Conservation (phyloP, 2,113 vertebrate species). For the Ondatra zibethicus region DNA sequence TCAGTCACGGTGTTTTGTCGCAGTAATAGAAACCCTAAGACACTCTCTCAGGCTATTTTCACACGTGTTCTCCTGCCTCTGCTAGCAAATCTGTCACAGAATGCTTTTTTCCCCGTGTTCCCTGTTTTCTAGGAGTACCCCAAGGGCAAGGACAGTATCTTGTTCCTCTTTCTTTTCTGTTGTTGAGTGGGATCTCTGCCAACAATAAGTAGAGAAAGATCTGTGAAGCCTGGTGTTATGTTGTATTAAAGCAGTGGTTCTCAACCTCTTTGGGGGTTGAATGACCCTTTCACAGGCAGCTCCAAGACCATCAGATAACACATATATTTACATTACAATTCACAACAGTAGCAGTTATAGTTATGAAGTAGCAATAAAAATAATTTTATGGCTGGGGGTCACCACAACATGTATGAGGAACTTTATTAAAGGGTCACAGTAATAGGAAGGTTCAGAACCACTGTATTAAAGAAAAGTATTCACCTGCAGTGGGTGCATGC, state of each 20-base stretch:
- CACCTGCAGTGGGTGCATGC: too few relatives aligned
- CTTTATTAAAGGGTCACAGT: background rate
- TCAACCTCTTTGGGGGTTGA: background rate
- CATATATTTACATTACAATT: background rate
- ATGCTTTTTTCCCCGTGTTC: background rate
- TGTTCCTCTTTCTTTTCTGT: background rate
- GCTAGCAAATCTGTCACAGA: background rate
- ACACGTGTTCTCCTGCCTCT: background rate
- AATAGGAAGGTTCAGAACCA: background rate
- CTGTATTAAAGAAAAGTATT: background rate
- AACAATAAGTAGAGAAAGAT: background rate
- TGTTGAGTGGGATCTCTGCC: background rate
- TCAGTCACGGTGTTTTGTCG: background rate
- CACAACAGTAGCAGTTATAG: background rate
- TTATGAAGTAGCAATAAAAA: background rate
- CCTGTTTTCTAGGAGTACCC: too few relatives aligned
- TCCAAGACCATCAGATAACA: background rate
- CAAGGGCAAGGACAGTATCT: background rate
- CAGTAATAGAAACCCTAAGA: background rate
- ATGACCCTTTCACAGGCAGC: background rate
- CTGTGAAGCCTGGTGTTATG: rapidly evolving
- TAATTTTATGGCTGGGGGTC: background rate
- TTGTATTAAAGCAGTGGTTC: background rate
- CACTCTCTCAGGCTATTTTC: rapidly evolving
- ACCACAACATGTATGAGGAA: background rate